Percentiles rank a stretch among this genome's conserved stretches.
Evolutionary conservation across 2,888 invertebrate species (phyloP).

Genomic region (Adelphocoris suturalis): DNA sequence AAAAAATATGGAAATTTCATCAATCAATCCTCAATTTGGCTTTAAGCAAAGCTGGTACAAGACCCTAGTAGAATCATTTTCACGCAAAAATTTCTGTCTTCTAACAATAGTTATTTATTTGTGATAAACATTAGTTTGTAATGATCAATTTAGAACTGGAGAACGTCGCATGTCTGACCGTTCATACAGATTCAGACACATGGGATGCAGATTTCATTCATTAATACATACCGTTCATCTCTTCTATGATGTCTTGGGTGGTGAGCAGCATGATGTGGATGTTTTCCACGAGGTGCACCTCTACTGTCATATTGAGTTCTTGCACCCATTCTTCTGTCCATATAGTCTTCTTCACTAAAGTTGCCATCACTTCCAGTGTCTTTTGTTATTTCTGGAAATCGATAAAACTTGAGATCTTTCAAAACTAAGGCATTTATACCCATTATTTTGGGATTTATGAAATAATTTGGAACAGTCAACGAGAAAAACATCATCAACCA

Average conservation of each 20-base stretch:
- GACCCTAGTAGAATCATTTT: no score
- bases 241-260: conserved; percentile 80
- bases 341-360: conserved; percentile 85
- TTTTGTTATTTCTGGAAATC: conserved; percentile 87
- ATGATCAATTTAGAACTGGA: no score
- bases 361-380: conserved; percentile 85
- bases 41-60: no score
- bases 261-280: conserved; percentile 77
- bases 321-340: conserved; percentile 79
- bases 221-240: conserved; percentile 74
- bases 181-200: no score
- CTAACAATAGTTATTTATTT: no score
- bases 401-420: conserved; percentile 68
- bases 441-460: background rate
- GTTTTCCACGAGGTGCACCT: conserved; percentile 76
- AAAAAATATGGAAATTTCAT: no score
- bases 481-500: background rate
- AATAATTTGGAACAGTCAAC: background rate
- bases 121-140: no score
- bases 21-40: no score
- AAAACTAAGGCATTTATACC: conserved; percentile 42
- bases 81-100: no score
- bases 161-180: no score
- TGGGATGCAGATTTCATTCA: no score
- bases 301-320: conserved; percentile 76